These are phyloP conservation scores for Lycaon pictus DNA, from an alignment of 2,113 vertebrate species.

Conservation along the genomic window DNA sequence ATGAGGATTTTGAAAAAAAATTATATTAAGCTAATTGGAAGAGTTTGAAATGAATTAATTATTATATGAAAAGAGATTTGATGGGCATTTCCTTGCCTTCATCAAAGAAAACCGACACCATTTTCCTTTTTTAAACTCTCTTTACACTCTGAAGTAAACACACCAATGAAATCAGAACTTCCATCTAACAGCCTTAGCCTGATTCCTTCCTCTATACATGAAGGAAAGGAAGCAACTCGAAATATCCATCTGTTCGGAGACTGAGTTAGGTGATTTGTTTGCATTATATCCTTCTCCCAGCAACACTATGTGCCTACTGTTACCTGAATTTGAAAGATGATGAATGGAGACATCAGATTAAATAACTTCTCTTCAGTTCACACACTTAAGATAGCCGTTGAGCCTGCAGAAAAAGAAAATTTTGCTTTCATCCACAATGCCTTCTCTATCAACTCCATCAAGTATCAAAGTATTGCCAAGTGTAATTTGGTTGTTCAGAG, in stretches of 20 bases:
- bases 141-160: background rate
- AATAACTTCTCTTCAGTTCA: background rate
- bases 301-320: background rate
- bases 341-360: background rate
- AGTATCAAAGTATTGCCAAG: background rate
- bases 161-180: background rate
- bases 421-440: background rate
- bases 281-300: background rate
- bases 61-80: background rate
- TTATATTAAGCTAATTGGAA: background rate
- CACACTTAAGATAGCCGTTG: background rate
- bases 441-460: background rate
- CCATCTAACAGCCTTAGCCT: background rate
- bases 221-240: background rate
- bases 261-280: background rate
- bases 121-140: background rate
- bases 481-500: background rate
- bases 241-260: background rate
- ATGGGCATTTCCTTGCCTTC: background rate
- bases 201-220: background rate
- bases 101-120: background rate
- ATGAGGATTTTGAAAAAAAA: background rate
- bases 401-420: background rate
- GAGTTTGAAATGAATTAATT: conserved; percentile 13
- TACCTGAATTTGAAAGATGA: background rate